Percentiles rank a stretch among this genome's conserved stretches.
These are phyloP conservation scores for Pachymerium ferrugineum DNA, from an alignment of 2,888 invertebrate species.

Conservation along the genomic window DNA sequence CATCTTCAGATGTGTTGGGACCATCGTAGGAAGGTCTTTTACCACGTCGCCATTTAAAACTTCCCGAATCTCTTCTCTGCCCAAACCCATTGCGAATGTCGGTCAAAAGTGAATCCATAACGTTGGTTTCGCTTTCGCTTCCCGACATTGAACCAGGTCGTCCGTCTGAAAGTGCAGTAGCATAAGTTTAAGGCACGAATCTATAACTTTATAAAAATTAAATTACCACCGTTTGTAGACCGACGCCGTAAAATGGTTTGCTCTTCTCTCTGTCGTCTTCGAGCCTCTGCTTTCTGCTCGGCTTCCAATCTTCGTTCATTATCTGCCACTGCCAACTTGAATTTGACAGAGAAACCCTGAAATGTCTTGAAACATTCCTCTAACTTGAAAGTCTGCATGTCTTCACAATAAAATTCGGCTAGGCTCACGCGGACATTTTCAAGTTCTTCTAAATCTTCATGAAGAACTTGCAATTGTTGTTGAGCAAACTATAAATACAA, in stretches of 20 bases:
- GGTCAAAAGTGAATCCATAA: slow-evolving; percentile 70
- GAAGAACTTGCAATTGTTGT: slow-evolving; percentile 45
- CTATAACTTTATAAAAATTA: background rate
- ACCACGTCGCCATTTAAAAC: slow-evolving; percentile 34
- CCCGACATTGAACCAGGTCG: slow-evolving; percentile 33
- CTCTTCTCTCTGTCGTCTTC: slow-evolving; percentile 69
- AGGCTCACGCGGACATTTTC: slow-evolving; percentile 72
- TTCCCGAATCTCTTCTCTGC: slow-evolving; percentile 36
- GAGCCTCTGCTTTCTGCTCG: slow-evolving; percentile 77
- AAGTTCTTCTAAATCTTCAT: slow-evolving; percentile 74
- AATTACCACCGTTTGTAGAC: background rate
- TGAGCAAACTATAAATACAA: slow-evolving; percentile 41
- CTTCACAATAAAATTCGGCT: slow-evolving; percentile 92
- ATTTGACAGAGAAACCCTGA: slow-evolving; percentile 70
- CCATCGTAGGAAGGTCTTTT: slow-evolving; percentile 28
- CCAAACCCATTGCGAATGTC: slow-evolving; percentile 61
- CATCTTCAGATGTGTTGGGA: slow-evolving; percentile 51
- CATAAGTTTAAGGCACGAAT: background rate
- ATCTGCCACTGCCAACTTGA: slow-evolving; percentile 55
- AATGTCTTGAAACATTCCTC: slow-evolving; percentile 91
- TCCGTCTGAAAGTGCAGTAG: slow-evolving; percentile 33
- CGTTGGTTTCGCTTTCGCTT: slow-evolving; percentile 47
- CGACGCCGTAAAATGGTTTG: slow-evolving; percentile 21
- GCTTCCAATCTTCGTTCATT: slow-evolving; percentile 74
- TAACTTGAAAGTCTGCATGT: slow-evolving; percentile 77